phyloP scores from a whole-genome alignment of 2,888 invertebrate species.

The Pristionchus entomophagus region DNA sequence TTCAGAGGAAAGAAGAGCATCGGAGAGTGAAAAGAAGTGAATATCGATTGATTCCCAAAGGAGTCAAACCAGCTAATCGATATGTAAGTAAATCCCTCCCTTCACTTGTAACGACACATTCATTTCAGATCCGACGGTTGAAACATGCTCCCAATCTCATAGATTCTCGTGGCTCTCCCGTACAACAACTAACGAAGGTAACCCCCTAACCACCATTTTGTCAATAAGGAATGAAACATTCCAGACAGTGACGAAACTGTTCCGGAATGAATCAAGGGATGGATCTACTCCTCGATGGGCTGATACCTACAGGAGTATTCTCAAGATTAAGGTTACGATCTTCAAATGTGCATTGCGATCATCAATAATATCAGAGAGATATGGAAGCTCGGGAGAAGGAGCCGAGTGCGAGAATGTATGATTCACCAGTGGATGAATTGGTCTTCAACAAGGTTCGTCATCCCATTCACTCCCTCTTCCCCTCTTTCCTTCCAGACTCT shows the following conservation, averaged over 20 bases:
- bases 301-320: conserved; percentile 65
- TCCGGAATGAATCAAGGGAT: neutral
- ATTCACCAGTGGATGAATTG: conserved; percentile 69
- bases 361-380: neutral
- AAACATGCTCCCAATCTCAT: neutral
- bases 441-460: conserved; percentile 58
- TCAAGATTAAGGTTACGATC: conserved; percentile 53
- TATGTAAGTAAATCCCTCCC: neutral
- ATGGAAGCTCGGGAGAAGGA: conserved; percentile 50
- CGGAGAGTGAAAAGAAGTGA: conserved; percentile 59
- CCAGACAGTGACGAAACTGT: neutral
- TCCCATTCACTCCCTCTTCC: neutral
- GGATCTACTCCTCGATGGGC: conserved; percentile 56
- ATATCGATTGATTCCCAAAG: conserved; percentile 53
- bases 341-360: neutral
- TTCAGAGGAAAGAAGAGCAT: neutral
- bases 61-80: neutral
- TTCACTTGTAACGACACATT: too few species aligned
- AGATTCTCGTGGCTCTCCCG: neutral
- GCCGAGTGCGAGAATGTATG: conserved; percentile 68
- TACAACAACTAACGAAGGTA: conserved; percentile 6
- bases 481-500: neutral
- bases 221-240: too few species aligned
- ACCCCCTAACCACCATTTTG: too few species aligned
- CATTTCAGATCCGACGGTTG: neutral